Evolutionary conservation across 2,888 invertebrate genomes (phyloP).

Genomic region (Xestia c-nigrum): DNA sequence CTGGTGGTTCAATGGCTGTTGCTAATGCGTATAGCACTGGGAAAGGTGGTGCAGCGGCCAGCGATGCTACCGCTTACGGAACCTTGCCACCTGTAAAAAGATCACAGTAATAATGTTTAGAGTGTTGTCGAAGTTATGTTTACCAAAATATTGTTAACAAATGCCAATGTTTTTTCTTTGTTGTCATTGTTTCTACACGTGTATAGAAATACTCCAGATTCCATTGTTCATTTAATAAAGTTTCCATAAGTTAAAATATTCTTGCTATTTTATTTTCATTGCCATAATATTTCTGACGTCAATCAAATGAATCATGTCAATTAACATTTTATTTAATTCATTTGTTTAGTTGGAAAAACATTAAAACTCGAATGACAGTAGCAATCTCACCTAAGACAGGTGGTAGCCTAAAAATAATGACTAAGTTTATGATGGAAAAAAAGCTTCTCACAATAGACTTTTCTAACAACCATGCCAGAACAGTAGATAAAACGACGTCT

Average conservation of each 20-base stretch:
- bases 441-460: background rate
- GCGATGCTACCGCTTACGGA: slow-evolving; percentile 93
- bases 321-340: background rate
- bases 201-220: slow-evolving; percentile 43
- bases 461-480: background rate
- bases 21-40: slow-evolving; percentile 94
- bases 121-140: slow-evolving; percentile 49
- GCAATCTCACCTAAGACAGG: background rate
- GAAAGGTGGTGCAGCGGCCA: slow-evolving; percentile 92
- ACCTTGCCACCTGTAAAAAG: slow-evolving; percentile 84
- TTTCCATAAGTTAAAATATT: slow-evolving; percentile 13
- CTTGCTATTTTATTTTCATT: slow-evolving; percentile 14
- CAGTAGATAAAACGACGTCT: background rate
- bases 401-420: background rate
- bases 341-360: background rate
- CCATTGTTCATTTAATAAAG: slow-evolving; percentile 34
- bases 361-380: background rate
- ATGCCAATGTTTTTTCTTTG: slow-evolving; percentile 44
- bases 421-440: background rate
- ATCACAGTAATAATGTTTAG: slow-evolving; percentile 63
- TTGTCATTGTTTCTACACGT: slow-evolving; percentile 9
- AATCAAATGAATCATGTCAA: slow-evolving; percentile 17
- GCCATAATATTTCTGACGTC: slow-evolving; percentile 32
- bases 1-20: slow-evolving; percentile 91
- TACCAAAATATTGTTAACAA: slow-evolving; percentile 52